These are phyloP conservation scores for Pyrocoelia pectoralis DNA, from an alignment of 2,888 invertebrate species.

Conservation along the genomic window DNA sequence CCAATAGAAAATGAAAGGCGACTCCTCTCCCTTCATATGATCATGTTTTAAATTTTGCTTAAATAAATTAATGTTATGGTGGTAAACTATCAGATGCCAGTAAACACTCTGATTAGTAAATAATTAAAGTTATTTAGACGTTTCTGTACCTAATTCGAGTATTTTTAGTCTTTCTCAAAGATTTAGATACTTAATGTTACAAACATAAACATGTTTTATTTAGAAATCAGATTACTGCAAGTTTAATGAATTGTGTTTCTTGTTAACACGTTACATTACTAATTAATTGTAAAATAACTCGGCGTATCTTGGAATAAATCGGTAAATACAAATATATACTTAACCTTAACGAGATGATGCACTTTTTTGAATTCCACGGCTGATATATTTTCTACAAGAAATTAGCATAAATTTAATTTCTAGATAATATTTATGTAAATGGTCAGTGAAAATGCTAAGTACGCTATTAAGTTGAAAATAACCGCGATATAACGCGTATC, in stretches of 20 bases:
- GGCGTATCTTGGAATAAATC: neutral
- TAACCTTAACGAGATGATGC: neutral
- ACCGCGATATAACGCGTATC: conserved; percentile 18
- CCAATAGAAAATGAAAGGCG: too few relatives aligned
- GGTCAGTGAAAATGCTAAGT: conserved; percentile 28
- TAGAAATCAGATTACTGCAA: neutral
- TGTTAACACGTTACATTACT: neutral
- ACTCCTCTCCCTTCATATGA: too few relatives aligned
- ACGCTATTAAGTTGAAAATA: conserved; percentile 24
- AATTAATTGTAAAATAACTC: neutral
- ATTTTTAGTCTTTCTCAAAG: too few relatives aligned
- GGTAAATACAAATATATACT: neutral
- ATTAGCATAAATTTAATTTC: conserved; percentile 38
- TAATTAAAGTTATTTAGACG: too few relatives aligned
- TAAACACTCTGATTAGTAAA: too few relatives aligned
- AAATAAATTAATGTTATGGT: too few relatives aligned
- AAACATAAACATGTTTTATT: neutral
- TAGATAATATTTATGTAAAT: conserved; percentile 38
- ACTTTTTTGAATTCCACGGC: neutral
- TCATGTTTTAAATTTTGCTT: too few relatives aligned
- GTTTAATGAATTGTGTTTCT: neutral
- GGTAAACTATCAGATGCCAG: too few relatives aligned
- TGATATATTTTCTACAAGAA: neutral
- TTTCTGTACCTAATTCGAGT: too few relatives aligned
- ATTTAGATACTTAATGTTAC: too few relatives aligned